Conservation (phyloP, 30 jellyfish, hydroid and myxozoan species). For the Turritopsis dohrnii region DNA sequence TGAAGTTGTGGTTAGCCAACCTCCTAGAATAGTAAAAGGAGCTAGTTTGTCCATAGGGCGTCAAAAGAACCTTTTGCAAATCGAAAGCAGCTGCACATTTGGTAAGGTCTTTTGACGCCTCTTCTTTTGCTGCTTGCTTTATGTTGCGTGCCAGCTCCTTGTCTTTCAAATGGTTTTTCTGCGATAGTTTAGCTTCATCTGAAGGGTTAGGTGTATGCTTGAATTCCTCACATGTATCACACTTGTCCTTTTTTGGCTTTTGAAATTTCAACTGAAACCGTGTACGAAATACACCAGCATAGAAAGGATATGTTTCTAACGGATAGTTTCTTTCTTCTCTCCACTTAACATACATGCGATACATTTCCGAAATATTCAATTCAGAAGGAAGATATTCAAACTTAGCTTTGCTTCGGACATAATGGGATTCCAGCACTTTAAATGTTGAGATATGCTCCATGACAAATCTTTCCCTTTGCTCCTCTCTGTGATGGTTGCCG, state of each 20-base stretch:
- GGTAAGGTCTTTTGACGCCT: no score
- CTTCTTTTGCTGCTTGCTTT: no score
- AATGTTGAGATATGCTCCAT: conserved; percentile 1
- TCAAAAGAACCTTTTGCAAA: no score
- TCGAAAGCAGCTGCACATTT: no score
- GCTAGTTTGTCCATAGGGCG: no score
- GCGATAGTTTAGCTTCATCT: not conserved
- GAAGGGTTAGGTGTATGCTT: not conserved
- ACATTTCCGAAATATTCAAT: not conserved
- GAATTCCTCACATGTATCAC: not conserved
- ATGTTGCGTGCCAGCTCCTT: not conserved
- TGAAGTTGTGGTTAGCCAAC: no score
- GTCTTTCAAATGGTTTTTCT: not conserved
- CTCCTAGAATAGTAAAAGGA: no score
- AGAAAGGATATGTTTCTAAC: conserved; percentile 3
- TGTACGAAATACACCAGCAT: not conserved
- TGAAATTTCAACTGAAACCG: conserved; percentile 8
- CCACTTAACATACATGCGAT: not conserved
- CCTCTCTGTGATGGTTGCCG: not conserved
- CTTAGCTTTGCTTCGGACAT: not conserved
- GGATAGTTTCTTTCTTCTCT: not conserved
- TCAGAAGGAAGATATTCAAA: conserved; percentile 7
- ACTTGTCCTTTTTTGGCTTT: conserved; percentile 7
- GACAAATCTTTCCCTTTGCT: no score
- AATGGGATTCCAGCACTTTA: conserved; percentile 18